These are phyloP conservation scores for Nasonia oneida DNA, from an alignment of 2,888 invertebrate species.

Conservation along the genomic window DNA sequence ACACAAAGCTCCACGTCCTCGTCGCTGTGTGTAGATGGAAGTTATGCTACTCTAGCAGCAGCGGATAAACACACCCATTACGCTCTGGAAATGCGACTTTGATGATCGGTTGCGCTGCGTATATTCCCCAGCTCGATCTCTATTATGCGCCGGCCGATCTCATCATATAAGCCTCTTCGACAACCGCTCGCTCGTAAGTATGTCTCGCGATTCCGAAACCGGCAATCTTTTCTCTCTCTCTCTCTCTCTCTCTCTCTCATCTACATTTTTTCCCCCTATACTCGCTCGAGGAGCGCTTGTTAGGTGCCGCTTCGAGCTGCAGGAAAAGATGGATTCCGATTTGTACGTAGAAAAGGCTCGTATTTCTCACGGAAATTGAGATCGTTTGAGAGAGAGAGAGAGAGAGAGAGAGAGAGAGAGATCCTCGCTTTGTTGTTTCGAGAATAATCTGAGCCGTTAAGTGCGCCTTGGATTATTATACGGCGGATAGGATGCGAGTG, in stretches of 20 bases:
- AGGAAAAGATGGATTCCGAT: not conserved
- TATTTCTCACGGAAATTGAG: slow-evolving; percentile 28
- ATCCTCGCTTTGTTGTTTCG: not conserved
- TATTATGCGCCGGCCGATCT: slow-evolving; percentile 3
- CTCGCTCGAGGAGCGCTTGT: not conserved
- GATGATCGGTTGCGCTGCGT: slow-evolving; percentile 75
- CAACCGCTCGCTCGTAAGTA: slow-evolving; percentile 13
- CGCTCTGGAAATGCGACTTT: slow-evolving; percentile 77
- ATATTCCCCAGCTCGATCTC: not conserved
- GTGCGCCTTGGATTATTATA: not conserved
- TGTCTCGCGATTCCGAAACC: slow-evolving; percentile 3
- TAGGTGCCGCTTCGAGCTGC: not conserved
- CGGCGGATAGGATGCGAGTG: not conserved
- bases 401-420: not conserved
- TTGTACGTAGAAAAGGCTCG: not conserved
- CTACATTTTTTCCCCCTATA: not conserved
- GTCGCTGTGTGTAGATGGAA: not conserved
- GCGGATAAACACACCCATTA: slow-evolving; percentile 76
- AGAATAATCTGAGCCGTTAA: not conserved
- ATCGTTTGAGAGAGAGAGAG: not conserved
- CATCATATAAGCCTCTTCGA: slow-evolving; percentile 31
- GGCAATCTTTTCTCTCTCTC: slow-evolving; percentile 22
- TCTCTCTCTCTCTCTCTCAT: not conserved
- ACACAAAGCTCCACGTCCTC: not conserved
- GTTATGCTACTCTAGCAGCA: not conserved